Evolutionary conservation across 1,140 invertebrate species (phyloP).

Genomic region (Coenobita brevimanus): DNA sequence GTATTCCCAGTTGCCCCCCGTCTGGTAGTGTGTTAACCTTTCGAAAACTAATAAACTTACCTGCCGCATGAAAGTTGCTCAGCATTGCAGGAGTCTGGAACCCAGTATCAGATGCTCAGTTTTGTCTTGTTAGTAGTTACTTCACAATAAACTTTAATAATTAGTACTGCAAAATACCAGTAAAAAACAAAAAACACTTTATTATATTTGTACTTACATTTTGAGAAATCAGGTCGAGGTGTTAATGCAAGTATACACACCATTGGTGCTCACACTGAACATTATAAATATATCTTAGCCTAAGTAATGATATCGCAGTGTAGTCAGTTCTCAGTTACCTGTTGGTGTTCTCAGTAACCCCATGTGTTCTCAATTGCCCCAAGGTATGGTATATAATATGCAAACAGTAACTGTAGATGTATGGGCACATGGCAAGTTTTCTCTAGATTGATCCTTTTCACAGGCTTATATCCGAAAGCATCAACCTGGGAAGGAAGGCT

Average conservation of each 20-base stretch:
- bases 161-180: background rate
- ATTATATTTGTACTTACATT: background rate
- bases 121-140: background rate
- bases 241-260: too few relatives aligned
- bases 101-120: background rate
- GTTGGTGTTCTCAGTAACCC: background rate
- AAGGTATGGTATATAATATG: too few relatives aligned
- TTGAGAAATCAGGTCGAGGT: background rate
- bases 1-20: background rate
- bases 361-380: too few relatives aligned
- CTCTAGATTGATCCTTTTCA: too few relatives aligned
- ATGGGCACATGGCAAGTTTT: too few relatives aligned
- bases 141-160: too few relatives aligned
- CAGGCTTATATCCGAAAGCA: too few relatives aligned
- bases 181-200: background rate
- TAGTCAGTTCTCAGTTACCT: background rate
- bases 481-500: too few relatives aligned
- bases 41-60: background rate
- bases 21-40: background rate
- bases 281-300: background rate
- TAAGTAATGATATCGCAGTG: background rate
- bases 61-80: background rate
- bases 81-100: background rate
- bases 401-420: too few relatives aligned
- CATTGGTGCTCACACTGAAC: background rate